phyloP scores from a whole-genome alignment of 2,113 vertebrate genomes.

The Morone chrysops region DNA sequence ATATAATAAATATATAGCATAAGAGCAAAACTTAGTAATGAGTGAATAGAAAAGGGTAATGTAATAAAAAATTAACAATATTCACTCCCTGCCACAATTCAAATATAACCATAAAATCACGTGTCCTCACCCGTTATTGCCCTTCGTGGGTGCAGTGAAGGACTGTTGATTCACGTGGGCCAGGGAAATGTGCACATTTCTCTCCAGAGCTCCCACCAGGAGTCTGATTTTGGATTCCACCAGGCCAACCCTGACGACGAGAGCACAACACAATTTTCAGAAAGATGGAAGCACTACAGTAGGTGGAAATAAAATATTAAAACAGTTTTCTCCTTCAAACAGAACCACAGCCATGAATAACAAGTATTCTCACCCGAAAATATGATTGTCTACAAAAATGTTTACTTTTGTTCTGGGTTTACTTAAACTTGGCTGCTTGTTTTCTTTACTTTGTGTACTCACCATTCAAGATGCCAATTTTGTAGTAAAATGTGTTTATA shows the following conservation, averaged over 20 bases:
- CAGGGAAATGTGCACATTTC: slow-evolving; percentile 89
- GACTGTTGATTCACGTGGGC: slow-evolving; percentile 91
- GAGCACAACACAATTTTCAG: slow-evolving; percentile 18
- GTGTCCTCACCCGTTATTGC: slow-evolving; percentile 87
- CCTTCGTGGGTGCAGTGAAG: slow-evolving; percentile 87
- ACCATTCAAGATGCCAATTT: slow-evolving; percentile 87
- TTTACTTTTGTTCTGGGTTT: no score
- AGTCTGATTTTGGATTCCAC: slow-evolving; percentile 95
- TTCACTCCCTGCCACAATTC: background rate
- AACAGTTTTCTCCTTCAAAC: slow-evolving; percentile 24
- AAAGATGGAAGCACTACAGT: slow-evolving; percentile 7
- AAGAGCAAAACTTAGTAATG: background rate
- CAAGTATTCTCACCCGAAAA: slow-evolving; percentile 12
- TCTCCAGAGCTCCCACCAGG: slow-evolving; percentile 91
- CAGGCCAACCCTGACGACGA: slow-evolving; percentile 87
- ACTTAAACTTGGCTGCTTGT: background rate
- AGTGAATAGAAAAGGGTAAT: background rate
- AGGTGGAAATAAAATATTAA: slow-evolving; percentile 42
- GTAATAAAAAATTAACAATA: background rate
- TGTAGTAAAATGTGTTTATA: no score
- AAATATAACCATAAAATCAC: background rate
- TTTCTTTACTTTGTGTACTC: slow-evolving; percentile 79
- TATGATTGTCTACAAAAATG: no score
- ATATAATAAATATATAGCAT: slow-evolving; percentile 36
- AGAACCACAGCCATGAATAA: background rate